phyloP scores from a whole-genome alignment of 2,888 invertebrate genomes.

The Drosophila kuntzei region DNA sequence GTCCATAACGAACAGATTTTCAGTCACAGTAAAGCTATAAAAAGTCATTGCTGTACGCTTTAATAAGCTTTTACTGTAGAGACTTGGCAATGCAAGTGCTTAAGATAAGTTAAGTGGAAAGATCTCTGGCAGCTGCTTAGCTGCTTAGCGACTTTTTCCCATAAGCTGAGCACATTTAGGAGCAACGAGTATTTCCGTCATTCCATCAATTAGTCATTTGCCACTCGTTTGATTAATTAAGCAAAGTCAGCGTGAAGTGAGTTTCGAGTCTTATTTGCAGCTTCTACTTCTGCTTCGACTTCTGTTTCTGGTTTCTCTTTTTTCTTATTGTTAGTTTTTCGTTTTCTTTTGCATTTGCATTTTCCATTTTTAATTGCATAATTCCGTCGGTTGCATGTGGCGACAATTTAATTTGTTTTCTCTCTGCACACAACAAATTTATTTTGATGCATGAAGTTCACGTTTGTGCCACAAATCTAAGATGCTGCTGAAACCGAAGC shows the following conservation, averaged over 20 bases:
- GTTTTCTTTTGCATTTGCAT: constrained; percentile 39
- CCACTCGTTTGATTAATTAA: constrained; percentile 28
- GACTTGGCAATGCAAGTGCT: constrained; percentile 29
- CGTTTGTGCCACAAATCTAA: constrained; percentile 78
- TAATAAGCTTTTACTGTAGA: constrained; percentile 6
- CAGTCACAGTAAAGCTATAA: background rate
- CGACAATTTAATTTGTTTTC: constrained; percentile 75
- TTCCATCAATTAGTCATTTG: constrained; percentile 36
- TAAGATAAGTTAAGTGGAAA: constrained; percentile 30
- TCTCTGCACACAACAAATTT: constrained; percentile 47
- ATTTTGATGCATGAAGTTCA: constrained; percentile 72
- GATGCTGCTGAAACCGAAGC: constrained; percentile 57
- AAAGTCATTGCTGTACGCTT: background rate
- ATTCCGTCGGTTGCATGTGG: constrained; percentile 72
- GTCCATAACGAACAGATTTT: too few relatives aligned
- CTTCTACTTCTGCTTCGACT: background rate
- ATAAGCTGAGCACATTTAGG: constrained; percentile 1
- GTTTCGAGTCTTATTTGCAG: constrained; percentile 9
- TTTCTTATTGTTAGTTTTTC: constrained; percentile 21
- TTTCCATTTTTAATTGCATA: constrained; percentile 79
- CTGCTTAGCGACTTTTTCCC: constrained; percentile 26
- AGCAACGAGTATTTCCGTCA: constrained; percentile 25
- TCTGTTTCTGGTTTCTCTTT: constrained; percentile 17
- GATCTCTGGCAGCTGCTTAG: constrained; percentile 20
- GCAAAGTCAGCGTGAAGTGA: constrained; percentile 26